Conservation (phyloP, 1,140 invertebrate genomes). For the Drosophila sp. region DNA sequence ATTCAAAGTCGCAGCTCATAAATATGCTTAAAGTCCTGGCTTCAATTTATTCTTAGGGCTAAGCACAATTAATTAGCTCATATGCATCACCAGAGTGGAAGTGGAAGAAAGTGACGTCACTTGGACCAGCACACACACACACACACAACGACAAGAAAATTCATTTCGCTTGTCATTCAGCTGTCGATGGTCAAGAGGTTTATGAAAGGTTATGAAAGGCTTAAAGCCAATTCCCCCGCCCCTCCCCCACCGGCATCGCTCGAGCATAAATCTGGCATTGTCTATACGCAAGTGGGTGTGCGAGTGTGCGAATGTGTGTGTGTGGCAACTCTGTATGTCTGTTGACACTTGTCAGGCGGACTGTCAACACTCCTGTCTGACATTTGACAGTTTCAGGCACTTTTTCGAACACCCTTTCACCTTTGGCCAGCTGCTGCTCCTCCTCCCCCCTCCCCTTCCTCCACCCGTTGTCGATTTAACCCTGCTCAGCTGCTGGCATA, state of each 20-base stretch:
- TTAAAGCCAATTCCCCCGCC: slow-evolving; percentile 1
- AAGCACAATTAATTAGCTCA: slow-evolving; percentile 63
- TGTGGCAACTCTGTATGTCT: slow-evolving; percentile 62
- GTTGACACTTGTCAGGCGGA: slow-evolving; percentile 75
- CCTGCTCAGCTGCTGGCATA: slow-evolving; percentile 48
- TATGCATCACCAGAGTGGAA: slow-evolving; percentile 15
- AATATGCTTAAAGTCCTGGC: slow-evolving; percentile 71
- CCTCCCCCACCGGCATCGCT: neutral
- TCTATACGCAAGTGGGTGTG: slow-evolving; percentile 14
- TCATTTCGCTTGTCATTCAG: neutral
- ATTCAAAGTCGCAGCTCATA: slow-evolving; percentile 62
- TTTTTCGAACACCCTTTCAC: slow-evolving; percentile 49
- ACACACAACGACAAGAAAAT: neutral
- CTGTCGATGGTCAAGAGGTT: slow-evolving; percentile 21
- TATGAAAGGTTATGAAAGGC: slow-evolving; percentile 17
- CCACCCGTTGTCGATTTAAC: slow-evolving; percentile 24
- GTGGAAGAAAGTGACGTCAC: slow-evolving; percentile 57
- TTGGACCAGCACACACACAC: neutral
- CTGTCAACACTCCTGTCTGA: slow-evolving; percentile 64
- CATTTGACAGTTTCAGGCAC: slow-evolving; percentile 69
- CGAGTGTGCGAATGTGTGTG: neutral
- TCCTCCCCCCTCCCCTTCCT: neutral
- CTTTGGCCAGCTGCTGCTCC: slow-evolving; percentile 25
- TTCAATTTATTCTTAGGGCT: slow-evolving; percentile 61
- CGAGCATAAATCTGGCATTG: slow-evolving; percentile 35